Evolutionary conservation across 2,888 invertebrate species (phyloP), one percentile per base, ranked within the genome.

Genomic region (Metallyticus violacea): DNA sequence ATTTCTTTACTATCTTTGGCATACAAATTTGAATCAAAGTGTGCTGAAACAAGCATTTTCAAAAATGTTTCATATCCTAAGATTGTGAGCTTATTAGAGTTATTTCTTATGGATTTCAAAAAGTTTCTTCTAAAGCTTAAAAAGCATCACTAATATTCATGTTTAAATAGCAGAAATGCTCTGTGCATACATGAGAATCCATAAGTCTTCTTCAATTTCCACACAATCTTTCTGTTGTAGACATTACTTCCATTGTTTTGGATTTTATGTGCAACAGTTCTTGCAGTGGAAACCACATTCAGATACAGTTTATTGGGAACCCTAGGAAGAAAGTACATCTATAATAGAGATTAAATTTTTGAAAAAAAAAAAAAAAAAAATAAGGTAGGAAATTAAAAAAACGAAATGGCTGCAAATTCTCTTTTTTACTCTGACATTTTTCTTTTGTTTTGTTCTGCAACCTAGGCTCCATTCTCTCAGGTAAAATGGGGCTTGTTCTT

Each of bases 391-490:
- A 76, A 25, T 80, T 28, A 81, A 26, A 84, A 84, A 84, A 79
- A 62, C 40, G 77, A 86, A 40, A 25, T 81, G 86, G 81, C 82
- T 83, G 83, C 83, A 83, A 77, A 85, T 84, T 85, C 81, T 87
- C 76, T 87, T 87, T 87, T 87, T 79, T 79, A 85, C 87, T 87
- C 81, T 87, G 87, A 87, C 85, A 81, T 62, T 87, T 85, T 86
- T 87, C 77, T 89, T 90, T 89, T 88, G 88, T 88, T 88, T 88
- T 88, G 83, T 88, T 85, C 87, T 87, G 87, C 87, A 86, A 87
- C 88, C 89, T 89, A 90, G 90, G 89, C 90, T 90, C 96, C 94
- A 96, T 96, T 94, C 94, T 96, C 94, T 96, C 96, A 96, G 96
- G 96, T 96, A 96, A 96, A 95, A 94, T 93, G 94, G 94, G 93